Evolutionary conservation across 35 echinoderm and acorn worm species (phyloP).

Genomic region (Ophioderma brevispina): DNA sequence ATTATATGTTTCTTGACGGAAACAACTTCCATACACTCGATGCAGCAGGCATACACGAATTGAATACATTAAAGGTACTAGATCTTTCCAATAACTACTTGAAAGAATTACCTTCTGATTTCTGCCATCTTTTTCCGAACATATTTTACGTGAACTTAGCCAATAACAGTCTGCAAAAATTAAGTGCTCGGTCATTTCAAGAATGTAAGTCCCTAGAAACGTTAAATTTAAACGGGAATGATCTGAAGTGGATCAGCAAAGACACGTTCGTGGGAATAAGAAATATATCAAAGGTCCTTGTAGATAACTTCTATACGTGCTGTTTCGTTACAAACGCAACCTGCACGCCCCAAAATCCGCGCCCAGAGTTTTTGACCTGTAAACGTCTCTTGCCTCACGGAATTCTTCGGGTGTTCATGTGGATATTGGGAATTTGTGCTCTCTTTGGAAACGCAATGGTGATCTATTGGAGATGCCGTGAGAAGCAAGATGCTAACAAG

Average conservation of each 20-base stretch:
- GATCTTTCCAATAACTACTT: neutral
- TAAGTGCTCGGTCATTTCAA: neutral
- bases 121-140: neutral
- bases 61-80: neutral
- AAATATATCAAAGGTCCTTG: neutral
- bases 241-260: slow-evolving; percentile 1
- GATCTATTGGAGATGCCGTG: slow-evolving; percentile 38
- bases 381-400: slow-evolving; percentile 36
- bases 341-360: slow-evolving; percentile 7
- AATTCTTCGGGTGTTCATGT: slow-evolving; percentile 42
- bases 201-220: neutral
- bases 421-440: slow-evolving; percentile 65
- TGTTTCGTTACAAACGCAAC: slow-evolving; percentile 16
- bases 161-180: neutral
- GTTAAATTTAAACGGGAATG: neutral
- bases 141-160: neutral
- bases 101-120: neutral
- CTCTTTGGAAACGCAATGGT: slow-evolving; percentile 55
- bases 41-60: neutral
- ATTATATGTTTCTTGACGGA: neutral
- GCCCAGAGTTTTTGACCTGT: slow-evolving; percentile 54
- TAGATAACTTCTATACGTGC: slow-evolving; percentile 31
- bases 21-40: neutral
- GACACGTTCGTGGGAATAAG: neutral
- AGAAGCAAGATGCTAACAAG: neutral